These are phyloP conservation scores for Hafferia zeledoni DNA, from an alignment of 2,797 vertebrate genomes.

Conservation along the genomic window DNA sequence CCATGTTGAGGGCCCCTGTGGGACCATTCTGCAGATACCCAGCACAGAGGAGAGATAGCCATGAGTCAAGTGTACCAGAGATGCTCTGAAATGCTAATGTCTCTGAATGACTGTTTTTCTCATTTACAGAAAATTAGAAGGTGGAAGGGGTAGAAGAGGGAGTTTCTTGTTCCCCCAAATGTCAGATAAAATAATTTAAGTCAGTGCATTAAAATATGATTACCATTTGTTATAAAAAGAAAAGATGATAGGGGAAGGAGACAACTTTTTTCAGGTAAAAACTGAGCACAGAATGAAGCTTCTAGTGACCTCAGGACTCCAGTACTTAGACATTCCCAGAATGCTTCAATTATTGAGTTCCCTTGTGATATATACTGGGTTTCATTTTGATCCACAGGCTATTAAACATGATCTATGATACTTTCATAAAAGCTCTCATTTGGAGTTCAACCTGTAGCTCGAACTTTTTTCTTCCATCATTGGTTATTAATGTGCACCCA, in stretches of 20 bases:
- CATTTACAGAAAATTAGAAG: constrained; percentile 11
- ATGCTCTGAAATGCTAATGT: not conserved
- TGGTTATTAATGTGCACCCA: not conserved
- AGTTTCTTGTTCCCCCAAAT: not conserved
- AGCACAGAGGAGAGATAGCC: not conserved
- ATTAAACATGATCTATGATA: constrained; percentile 59
- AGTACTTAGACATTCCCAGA: constrained; percentile 23
- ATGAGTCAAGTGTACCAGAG: not conserved
- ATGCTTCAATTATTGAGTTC: constrained; percentile 57
- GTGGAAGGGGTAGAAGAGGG: not conserved
- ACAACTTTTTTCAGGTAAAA: constrained; percentile 5
- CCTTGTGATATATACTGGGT: constrained; percentile 33
- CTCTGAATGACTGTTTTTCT: not conserved
- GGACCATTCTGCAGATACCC: not conserved
- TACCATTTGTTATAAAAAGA: not conserved
- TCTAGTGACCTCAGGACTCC: not conserved
- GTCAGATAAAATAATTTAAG: not conserved
- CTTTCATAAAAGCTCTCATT: constrained; percentile 1
- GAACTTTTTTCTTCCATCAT: not conserved
- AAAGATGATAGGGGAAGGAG: not conserved
- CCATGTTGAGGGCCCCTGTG: not conserved
- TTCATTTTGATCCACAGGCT: constrained; percentile 51
- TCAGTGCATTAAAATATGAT: not conserved
- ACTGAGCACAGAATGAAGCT: not conserved
- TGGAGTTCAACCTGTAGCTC: constrained; percentile 11